Evolutionary conservation across 2,888 invertebrate genomes (phyloP).

Genomic region (Limnephilus rhombicus): DNA sequence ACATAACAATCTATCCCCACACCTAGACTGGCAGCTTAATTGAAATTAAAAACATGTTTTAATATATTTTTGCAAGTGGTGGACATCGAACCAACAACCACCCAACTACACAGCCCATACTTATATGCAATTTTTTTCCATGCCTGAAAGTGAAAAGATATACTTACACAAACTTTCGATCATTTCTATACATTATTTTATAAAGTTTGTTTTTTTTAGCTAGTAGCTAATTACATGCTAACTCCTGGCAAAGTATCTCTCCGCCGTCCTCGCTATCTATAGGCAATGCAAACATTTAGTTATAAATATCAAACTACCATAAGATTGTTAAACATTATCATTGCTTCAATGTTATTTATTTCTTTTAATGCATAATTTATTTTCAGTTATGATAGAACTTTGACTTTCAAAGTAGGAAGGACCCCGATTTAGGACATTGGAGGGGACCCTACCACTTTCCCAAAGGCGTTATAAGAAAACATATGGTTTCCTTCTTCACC

Average conservation of each 20-base stretch:
- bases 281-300: not conserved
- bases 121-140: not conserved
- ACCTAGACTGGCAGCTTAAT: too few species aligned
- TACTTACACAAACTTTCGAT: not conserved
- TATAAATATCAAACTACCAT: not conserved
- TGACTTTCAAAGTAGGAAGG: too few species aligned
- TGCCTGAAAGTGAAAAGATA: not conserved
- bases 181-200: too few species aligned
- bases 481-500: too few species aligned
- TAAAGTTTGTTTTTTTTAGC: too few species aligned
- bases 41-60: not conserved
- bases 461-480: too few species aligned
- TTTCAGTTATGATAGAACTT: too few species aligned
- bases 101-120: not conserved
- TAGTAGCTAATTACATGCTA: not conserved
- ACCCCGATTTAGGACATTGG: too few species aligned
- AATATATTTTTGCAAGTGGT: not conserved
- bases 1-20: too few species aligned
- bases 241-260: not conserved
- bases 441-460: too few species aligned
- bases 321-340: not conserved
- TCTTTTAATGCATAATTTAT: too few species aligned
- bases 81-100: not conserved
- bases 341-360: not conserved
- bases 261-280: not conserved